Evolutionary conservation across 2,888 invertebrate genomes (phyloP).

Genomic region (Tenthredo distinguenda): DNA sequence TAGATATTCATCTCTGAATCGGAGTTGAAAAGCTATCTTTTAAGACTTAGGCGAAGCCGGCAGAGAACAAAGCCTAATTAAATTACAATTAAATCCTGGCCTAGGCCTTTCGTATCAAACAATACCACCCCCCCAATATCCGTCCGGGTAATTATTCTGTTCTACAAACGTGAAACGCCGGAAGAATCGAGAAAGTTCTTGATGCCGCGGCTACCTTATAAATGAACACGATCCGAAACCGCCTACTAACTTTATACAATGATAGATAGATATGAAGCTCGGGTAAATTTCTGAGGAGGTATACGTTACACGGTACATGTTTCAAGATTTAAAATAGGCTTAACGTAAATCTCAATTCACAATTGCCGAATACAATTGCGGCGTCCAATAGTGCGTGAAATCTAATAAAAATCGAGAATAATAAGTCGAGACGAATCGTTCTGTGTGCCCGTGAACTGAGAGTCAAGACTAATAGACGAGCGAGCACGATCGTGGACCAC

Average conservation of each 20-base stretch:
- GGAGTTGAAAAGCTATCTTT: slow-evolving; percentile 9
- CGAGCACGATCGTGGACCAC: not conserved
- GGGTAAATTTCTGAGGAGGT: not conserved
- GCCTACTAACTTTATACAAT: slow-evolving; percentile 9
- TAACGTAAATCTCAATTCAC: not conserved
- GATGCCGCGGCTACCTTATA: slow-evolving; percentile 24
- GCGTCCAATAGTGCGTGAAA: not conserved
- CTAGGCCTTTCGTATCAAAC: slow-evolving; percentile 45
- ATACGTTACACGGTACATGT: not conserved
- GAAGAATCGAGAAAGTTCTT: slow-evolving; percentile 46
- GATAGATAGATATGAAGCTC: not conserved
- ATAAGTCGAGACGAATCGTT: not conserved
- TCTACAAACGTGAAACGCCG: slow-evolving; percentile 41
- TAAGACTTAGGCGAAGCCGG: not conserved
- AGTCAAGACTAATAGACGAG: not conserved
- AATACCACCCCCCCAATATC: slow-evolving; percentile 30
- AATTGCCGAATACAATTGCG: slow-evolving; percentile 4
- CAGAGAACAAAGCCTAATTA: slow-evolving; percentile 43
- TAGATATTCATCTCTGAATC: slow-evolving; percentile 26
- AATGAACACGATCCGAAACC: slow-evolving; percentile 16
- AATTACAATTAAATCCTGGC: slow-evolving; percentile 45
- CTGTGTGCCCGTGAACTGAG: not conserved
- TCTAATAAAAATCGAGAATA: slow-evolving; percentile 11
- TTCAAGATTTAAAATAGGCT: not conserved
- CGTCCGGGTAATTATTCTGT: slow-evolving; percentile 40